Base-by-base conservation (phyloP, 1,140 invertebrate species). In the Drosophila azteca region DNA sequence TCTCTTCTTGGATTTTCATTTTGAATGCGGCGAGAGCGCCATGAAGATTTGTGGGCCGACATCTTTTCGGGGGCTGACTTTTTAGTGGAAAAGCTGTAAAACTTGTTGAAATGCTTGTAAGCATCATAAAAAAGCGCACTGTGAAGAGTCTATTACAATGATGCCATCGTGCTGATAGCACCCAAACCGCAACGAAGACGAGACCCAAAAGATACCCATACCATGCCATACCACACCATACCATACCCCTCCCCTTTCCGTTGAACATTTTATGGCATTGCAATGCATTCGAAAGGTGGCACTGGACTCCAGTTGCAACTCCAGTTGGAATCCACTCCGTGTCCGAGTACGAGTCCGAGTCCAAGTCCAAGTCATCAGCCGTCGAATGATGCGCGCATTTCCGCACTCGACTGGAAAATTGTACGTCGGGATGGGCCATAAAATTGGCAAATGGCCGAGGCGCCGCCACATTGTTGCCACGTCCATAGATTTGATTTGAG, bases 71-170 rank as follows among this genome's bases (percentile, higher is more conserved):
- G 72, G 68, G 81, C 83, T 83, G 76, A 44, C 72, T 80, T 84
- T 39, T 90, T 90, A 82, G 87, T 90, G 78, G 87, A 82, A 90
- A 87, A 87, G 87, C 70, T 90, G 81, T 90, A 90, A 90, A 90
- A 90, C 85, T 90, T 90, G 85, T 90, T 82, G 81, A 90, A 90
- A 90, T 90, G 87, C 78, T 80, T 87, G 82, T 90, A 90, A 77
- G 82, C 73, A 68, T 90, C 84, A 77, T 89, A 89, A 88, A 75
- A 88, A 83, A 61, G 74, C 65, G 60, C 72, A 84, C 80, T 67
- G 78, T 79, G 82, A 82, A 79, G 74, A 90, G 76, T 84, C 79
- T 83, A 84, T 88, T 89, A 89, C 83, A 73, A 77, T 64, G 87
- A 90, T 90, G 87, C 87, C 85, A 90, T 79, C 54, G 79, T 59